phyloP scores from a whole-genome alignment of 1,140 invertebrate genomes.

The Orchestia grillus region DNA sequence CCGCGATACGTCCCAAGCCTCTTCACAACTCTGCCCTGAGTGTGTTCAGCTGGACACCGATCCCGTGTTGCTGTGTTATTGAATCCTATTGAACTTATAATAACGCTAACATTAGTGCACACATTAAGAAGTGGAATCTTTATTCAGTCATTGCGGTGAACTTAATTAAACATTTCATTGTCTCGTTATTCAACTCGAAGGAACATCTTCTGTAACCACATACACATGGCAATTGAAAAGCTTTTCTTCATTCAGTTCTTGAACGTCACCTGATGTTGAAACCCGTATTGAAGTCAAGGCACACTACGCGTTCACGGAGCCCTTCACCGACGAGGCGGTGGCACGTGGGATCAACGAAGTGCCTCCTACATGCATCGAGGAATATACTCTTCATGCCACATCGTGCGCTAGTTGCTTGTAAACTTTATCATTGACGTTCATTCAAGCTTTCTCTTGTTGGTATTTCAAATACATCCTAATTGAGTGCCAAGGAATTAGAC shows the following conservation, averaged over 20 bases:
- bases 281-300: background rate
- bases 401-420: background rate
- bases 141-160: background rate
- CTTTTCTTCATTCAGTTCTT: no score
- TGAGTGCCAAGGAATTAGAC: no score
- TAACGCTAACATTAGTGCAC: background rate
- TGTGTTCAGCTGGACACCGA: no score
- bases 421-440: background rate
- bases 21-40: background rate
- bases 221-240: no score
- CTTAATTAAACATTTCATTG: background rate
- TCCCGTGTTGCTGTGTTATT: no score
- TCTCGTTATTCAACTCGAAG: no score
- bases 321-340: no score
- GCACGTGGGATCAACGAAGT: background rate
- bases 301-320: background rate
- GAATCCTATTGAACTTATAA: background rate
- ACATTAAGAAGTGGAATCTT: background rate
- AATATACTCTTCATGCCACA: background rate
- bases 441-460: background rate
- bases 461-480: no score
- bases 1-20: no score
- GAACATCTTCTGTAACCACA: no score
- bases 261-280: background rate
- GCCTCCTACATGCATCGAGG: background rate